Base-by-base conservation (phyloP, 2,888 invertebrate species). In the Microdon myrmicae region DNA sequence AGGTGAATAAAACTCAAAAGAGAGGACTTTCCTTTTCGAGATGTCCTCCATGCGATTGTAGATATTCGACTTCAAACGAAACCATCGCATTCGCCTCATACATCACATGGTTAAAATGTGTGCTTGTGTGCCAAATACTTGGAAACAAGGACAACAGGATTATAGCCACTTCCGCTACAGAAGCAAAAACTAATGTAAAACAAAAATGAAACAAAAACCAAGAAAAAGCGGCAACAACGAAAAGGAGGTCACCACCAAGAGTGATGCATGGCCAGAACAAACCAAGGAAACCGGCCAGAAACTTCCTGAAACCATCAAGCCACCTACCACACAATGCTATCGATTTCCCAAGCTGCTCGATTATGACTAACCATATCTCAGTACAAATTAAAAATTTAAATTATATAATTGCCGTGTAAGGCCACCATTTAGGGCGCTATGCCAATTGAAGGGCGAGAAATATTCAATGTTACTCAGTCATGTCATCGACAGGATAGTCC, bases 331-430 rank as follows among this genome's bases (percentile, higher is more conserved):
- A 22, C 26, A 8, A 25, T 25, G n/a, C 13, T 20, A 9, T 28
- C 9, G 29, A 16, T 23, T 32, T n/a, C 10, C 29, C 19, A 29
- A 17, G 17, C 13, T 8, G 9, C 25, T 37, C 7, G 13, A 31
- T 22, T n/a, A n/a, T n/a, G n/a, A n/a, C n/a, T n/a, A n/a, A n/a
- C n/a, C n/a, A n/a, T n/a, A n/a, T n/a, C n/a, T n/a, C n/a, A 26
- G 31, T 32, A 41, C 51, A 64, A 64, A 45, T 56, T 56, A 51
- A 37, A 43, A 56, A 64, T 64, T 56, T 49, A 64, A 64, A 64
- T 64, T 56, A 64, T 41, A 64, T 53, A 64, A 64, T 56, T 64
- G 54, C 35, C 49, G 39, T 39, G 43, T 23, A 49, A 44, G 54
- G 56, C 45, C 19, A 19, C 7, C 29, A 43, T 29, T 41, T 12